phyloP scores from a whole-genome alignment of 2,888 invertebrate genomes.

The Galeruca laticollis region DNA sequence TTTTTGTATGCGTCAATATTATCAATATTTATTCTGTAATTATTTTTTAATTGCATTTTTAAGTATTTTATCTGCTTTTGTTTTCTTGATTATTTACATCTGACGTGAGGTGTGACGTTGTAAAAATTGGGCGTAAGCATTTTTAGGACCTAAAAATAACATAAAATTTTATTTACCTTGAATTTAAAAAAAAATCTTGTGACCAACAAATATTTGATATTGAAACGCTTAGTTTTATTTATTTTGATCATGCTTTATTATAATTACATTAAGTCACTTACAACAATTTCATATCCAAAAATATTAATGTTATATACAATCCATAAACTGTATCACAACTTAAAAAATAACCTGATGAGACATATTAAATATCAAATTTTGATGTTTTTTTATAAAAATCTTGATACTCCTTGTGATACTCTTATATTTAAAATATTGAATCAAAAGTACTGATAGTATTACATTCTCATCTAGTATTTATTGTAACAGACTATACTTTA shows the following conservation, averaged over 20 bases:
- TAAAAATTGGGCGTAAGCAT: conserved; percentile 31
- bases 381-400: too few species aligned
- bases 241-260: background rate
- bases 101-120: conserved; percentile 28
- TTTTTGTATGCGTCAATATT: background rate
- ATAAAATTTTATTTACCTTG: conserved; percentile 3
- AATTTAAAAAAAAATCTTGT: conserved; percentile 4
- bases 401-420: too few species aligned
- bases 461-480: too few species aligned
- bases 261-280: background rate
- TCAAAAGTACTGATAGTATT: too few species aligned
- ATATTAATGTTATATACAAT: too few species aligned
- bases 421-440: too few species aligned
- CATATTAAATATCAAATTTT: too few species aligned
- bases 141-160: conserved; percentile 31
- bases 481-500: too few species aligned
- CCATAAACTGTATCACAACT: too few species aligned
- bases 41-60: background rate
- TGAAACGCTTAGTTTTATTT: background rate
- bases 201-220: background rate
- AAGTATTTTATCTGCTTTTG: conserved; percentile 21
- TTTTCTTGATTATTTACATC: conserved; percentile 27
- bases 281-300: too few species aligned
- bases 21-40: background rate
- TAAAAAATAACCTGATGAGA: too few species aligned